phyloP scores from a whole-genome alignment of 2,113 vertebrate species.

The Hippocampus barbouri region DNA sequence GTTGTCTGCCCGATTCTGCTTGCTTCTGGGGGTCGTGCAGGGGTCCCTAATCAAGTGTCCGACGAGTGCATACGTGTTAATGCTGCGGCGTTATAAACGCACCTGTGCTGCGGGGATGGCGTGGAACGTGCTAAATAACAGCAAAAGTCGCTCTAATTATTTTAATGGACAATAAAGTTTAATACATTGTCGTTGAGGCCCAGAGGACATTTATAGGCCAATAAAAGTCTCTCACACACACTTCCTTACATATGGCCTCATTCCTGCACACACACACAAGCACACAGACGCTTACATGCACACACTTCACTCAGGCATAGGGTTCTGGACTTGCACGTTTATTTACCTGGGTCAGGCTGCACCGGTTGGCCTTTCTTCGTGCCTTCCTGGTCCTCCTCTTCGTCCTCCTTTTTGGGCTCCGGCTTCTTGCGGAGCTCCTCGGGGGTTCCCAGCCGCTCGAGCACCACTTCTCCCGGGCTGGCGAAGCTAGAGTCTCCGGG shows the following conservation, averaged over 20 bases:
- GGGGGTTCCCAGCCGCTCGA: conserved; percentile 54
- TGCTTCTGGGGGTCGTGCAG: not conserved
- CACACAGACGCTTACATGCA: conserved; percentile 16
- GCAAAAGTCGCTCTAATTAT: conserved; percentile 58
- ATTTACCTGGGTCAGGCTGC: conserved; percentile 56
- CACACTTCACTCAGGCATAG: conserved; percentile 35
- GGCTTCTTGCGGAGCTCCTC: conserved; percentile 47
- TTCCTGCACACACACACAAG: conserved; percentile 25
- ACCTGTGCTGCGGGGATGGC: conserved; percentile 26
- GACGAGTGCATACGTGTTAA: not conserved
- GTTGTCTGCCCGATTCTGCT: not conserved
- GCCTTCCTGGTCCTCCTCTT: conserved; percentile 40
- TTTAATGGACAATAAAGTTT: conserved; percentile 67
- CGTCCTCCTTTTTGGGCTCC: conserved; percentile 53
- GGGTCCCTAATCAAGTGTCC: not conserved
- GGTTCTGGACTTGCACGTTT: conserved; percentile 20
- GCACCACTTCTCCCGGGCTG: conserved; percentile 52
- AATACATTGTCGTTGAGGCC: conserved; percentile 58
- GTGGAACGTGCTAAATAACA: conserved; percentile 54
- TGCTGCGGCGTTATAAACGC: not conserved
- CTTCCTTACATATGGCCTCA: conserved; percentile 41
- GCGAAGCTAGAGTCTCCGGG: conserved; percentile 49
- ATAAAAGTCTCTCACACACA: conserved; percentile 63
- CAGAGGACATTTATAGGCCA: conserved; percentile 67
- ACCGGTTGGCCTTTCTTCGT: conserved; percentile 28